These are phyloP conservation scores for Oscheius sp. DNA, from an alignment of 2,888 invertebrate genomes.

Conservation along the genomic window DNA sequence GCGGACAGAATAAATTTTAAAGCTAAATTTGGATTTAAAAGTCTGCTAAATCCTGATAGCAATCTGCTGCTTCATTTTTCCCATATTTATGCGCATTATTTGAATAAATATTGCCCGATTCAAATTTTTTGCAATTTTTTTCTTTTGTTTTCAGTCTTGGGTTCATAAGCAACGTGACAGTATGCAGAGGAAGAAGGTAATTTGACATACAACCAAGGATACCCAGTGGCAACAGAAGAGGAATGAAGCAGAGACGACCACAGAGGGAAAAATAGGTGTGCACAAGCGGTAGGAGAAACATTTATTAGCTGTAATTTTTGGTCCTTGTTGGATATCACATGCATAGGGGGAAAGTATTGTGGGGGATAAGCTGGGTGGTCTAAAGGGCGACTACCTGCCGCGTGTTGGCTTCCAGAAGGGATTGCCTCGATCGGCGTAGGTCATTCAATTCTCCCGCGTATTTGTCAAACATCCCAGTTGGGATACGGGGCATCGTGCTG, in stretches of 20 bases:
- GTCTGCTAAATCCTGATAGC: no score
- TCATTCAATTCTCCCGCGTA: slow-evolving; percentile 73
- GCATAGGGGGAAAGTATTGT: slow-evolving; percentile 22
- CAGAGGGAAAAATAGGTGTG: background rate
- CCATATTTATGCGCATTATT: no score
- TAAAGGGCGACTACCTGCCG: slow-evolving; percentile 61
- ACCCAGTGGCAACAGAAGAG: background rate
- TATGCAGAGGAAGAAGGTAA: background rate
- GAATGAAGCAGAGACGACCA: background rate
- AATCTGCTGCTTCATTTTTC: no score
- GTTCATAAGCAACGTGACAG: slow-evolving; percentile 10
- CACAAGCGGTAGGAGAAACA: slow-evolving; percentile 7
- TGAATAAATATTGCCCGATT: no score
- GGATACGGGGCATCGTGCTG: slow-evolving; percentile 51
- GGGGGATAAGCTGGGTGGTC: background rate
- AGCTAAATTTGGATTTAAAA: no score
- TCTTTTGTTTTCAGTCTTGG: background rate
- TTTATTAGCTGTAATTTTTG: slow-evolving; percentile 17
- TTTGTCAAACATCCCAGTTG: slow-evolving; percentile 72
- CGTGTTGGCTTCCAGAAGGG: slow-evolving; percentile 61
- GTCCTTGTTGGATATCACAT: slow-evolving; percentile 5
- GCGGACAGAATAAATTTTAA: no score
- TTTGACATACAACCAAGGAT: no score
- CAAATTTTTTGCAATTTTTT: no score
- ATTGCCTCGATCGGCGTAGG: slow-evolving; percentile 66